Evolutionary conservation across 2,888 invertebrate species (phyloP), one percentile per base, ranked within the genome.

Genomic region (Eupithecia dodoneata): DNA sequence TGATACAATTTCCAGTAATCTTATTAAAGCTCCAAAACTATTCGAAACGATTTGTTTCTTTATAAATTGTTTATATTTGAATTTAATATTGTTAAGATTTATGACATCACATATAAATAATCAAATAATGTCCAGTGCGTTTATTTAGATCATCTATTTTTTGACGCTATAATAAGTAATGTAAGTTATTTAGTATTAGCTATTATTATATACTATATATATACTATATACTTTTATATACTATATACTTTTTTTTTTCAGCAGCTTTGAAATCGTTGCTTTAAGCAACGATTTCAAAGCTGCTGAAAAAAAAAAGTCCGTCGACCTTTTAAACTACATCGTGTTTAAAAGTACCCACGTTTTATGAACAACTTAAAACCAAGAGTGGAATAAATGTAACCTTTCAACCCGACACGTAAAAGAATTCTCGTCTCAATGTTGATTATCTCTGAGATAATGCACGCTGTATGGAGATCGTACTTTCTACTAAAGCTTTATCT

Each of bases 321-420:
- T 69, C 67, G 49, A 70, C 70, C 67, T 72, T 52, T 41, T 69
- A 76, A 73, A 72, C 70, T 70, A 70, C 70, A 44, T 73, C 71
- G 75, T 75, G 67, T 76, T 72, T 42, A 30, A 70, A 69, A 76
- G 75, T 72, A 73, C 44, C 44, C 55, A 71, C 63, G 73, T 74
- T 76, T 73, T 75, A 71, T n/a, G 49, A 74, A 15, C 74, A 47
- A 55, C 66, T 79, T 71, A 71, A 77, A 77, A 78, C 76, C 77
- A 79, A 79, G 79, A 80, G 77, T 80, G 79, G 74, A 80, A 76
- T 75, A 81, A 78, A 76, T 73, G 55, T 76, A 83, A 88, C 86
- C 88, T 87, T 87, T 87, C 87, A 84, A 88, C 89, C 88, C 83
- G 79, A 82, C 89, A 89, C 89, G 88, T 86, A 85, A 81, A 81